phyloP scores from a whole-genome alignment of 2,888 invertebrate species.

The Ceratothoa steindachneri region DNA sequence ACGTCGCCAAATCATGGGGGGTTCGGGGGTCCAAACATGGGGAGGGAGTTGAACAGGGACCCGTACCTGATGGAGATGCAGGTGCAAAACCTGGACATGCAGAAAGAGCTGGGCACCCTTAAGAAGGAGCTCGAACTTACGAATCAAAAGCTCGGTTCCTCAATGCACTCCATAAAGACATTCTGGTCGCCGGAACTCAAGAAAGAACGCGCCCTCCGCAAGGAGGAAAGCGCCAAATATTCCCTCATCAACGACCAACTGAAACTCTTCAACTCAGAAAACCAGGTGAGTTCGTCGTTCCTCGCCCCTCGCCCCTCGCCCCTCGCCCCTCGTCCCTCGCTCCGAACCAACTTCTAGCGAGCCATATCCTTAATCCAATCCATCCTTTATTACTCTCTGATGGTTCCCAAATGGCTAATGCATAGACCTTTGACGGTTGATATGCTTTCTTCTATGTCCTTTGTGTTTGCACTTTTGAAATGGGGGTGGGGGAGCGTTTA shows the following conservation, averaged over 20 bases:
- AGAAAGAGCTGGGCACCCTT: slow-evolving; percentile 82
- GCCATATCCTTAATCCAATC: background rate
- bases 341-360: background rate
- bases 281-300: slow-evolving; percentile 83
- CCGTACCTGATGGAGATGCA: slow-evolving; percentile 80
- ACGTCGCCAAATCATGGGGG: slow-evolving; percentile 67
- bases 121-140: slow-evolving; percentile 92
- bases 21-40: slow-evolving; percentile 56
- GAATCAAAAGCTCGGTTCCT: slow-evolving; percentile 94
- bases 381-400: too few relatives aligned
- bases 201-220: slow-evolving; percentile 90
- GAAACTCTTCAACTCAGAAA: slow-evolving; percentile 90
- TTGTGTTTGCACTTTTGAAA: too few relatives aligned
- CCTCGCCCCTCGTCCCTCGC: too few relatives aligned
- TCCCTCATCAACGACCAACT: slow-evolving; percentile 94
- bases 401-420: background rate
- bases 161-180: slow-evolving; percentile 99
- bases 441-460: too few relatives aligned
- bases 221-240: slow-evolving; percentile 96
- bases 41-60: slow-evolving; percentile 57
- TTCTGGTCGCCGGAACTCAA: slow-evolving; percentile 99
- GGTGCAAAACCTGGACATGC: slow-evolving; percentile 89
- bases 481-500: too few relatives aligned
- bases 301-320: too few relatives aligned
- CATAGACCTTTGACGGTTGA: too few relatives aligned